phyloP scores from a whole-genome alignment of 2,888 invertebrate genomes.

The Adelphocoris suturalis region DNA sequence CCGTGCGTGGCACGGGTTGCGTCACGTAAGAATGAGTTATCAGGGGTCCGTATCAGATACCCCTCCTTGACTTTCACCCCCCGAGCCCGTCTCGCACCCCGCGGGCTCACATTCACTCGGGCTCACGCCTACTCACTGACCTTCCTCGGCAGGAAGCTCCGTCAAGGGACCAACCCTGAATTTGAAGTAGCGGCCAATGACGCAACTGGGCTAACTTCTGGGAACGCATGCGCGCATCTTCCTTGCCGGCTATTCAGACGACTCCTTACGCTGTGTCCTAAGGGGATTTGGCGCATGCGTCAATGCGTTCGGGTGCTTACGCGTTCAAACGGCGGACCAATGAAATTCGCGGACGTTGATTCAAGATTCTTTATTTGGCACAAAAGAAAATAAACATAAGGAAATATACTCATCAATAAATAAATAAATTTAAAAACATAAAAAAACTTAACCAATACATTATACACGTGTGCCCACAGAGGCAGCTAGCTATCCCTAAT shows the following conservation, averaged over 20 bases:
- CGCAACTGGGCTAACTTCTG: conserved; percentile 18
- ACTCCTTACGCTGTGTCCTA: too few species aligned
- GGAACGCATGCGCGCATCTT: neutral
- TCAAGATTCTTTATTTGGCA: too few species aligned
- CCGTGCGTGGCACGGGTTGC: neutral
- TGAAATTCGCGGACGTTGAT: too few species aligned
- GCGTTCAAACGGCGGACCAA: too few species aligned
- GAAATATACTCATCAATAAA: too few species aligned
- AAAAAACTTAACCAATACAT: too few species aligned
- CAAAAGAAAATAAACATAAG: too few species aligned
- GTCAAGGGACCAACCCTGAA: conserved; percentile 36
- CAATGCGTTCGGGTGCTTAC: too few species aligned
- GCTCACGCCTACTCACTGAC: conserved; percentile 47
- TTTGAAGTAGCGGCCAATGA: conserved; percentile 40
- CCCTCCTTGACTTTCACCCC: conserved; percentile 21
- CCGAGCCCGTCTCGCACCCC: neutral
- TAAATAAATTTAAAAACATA: too few species aligned
- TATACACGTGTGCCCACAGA: too few species aligned
- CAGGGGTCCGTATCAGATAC: neutral
- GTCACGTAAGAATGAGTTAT: conserved; percentile 30
- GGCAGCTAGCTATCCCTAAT: too few species aligned
- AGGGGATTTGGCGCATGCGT: too few species aligned
- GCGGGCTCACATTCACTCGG: neutral
- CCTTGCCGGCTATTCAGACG: neutral
- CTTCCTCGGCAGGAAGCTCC: conserved; percentile 42